A percentile compares a stretch with the other conserved stretches of the same genome.
Conservation (phyloP, 2,888 invertebrate species). For the Scrobipalpa costella region DNA sequence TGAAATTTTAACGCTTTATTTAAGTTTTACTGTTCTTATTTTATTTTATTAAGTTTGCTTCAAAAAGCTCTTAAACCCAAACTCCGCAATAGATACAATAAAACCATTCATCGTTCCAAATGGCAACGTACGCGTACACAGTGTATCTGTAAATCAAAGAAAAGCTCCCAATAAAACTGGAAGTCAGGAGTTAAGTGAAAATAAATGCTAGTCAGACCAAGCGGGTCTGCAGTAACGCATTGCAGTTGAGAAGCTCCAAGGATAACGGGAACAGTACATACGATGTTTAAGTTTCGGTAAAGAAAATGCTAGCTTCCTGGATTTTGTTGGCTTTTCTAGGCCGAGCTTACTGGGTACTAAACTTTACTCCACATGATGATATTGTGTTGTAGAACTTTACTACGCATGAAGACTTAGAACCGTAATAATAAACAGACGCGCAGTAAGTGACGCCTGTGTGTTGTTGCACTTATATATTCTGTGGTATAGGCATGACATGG, state of each 20-base stretch:
- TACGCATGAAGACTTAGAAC: no score
- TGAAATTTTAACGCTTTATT: no score
- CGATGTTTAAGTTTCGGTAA: background rate
- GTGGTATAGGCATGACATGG: no score
- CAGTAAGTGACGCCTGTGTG: no score
- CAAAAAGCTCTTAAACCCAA: conserved; percentile 2
- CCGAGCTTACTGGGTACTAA: no score
- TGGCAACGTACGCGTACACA: conserved; percentile 1
- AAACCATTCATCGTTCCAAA: conserved; percentile 5
- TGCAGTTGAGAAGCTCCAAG: background rate
- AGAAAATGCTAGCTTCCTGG: background rate
- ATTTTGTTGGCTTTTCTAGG: background rate
- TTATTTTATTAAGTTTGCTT: background rate
- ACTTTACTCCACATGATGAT: no score
- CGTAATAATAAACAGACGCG: no score
- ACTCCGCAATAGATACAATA: background rate
- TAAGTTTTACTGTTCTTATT: no score
- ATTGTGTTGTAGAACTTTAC: no score
- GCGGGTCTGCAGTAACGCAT: conserved; percentile 1
- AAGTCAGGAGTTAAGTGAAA: conserved; percentile 12
- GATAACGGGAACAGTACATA: background rate
- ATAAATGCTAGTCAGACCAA: conserved; percentile 5
- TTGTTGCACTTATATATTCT: no score
- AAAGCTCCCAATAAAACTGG: conserved; percentile 19
- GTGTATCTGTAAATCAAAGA: conserved; percentile 13